Base-by-base conservation (phyloP, 2,113 vertebrate species). In the Corythornis cristatus region DNA sequence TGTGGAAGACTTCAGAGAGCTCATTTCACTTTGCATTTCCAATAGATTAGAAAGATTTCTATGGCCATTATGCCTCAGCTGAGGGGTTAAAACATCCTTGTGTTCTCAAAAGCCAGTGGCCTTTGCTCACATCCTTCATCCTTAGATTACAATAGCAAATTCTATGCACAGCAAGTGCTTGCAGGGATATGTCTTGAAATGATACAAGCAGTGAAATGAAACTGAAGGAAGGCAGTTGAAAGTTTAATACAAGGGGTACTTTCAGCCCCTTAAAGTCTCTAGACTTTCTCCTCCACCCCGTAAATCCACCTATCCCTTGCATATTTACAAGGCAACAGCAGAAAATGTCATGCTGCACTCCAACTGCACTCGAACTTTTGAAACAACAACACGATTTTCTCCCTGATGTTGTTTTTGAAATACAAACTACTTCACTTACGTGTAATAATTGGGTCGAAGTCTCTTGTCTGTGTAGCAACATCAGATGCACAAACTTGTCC, bases 401-500 rank as follows among this genome's bases (percentile, higher is more conserved):
- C 45, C 35, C n/a, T 13, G 3, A 35, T 0, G 1, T 37, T 29
- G 45, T 23, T 60, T 70, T 29, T 42, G 56, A 77, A 85, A 68
- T 7, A 31, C 2, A 10, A 61, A 17, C 40, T 3, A 8, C 31
- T 5, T 33, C 43, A 97, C 99, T 98, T 96, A 99, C 99, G 98
- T 53, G 99, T 98, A 66, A 99, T 99, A 64, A 99, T 98, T 56
- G 99, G 99, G 95, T 99, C 99, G 1, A 99, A 97, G 91, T 99
- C 99, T 83, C 98, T 97, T 15, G 98, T 98, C 95, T 99, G 99
- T 2, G 99, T 99, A 89, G 99, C 98, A 35, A 99, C 99, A 48
- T 99, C 99, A 8, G 99, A 99, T 71, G 99, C 99, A 97, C 99
- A 99, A 31, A 99, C 99, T 84, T 99, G 99, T 29, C 99, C 99